phyloP scores from a whole-genome alignment of 2,113 vertebrate species.

The Pithys albifrons region DNA sequence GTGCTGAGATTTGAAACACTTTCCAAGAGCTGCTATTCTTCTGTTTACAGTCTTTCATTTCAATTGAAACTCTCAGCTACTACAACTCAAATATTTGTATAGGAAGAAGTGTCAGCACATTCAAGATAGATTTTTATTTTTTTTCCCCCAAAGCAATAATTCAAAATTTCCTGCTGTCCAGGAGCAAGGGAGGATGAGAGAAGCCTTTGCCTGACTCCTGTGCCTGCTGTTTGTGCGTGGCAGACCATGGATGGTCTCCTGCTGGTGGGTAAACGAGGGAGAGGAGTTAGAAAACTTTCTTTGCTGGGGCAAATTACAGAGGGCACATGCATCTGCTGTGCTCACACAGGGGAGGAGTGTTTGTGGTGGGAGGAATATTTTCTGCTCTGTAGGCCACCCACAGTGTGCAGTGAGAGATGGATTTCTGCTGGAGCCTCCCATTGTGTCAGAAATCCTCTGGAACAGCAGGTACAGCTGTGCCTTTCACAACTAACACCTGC shows the following conservation, averaged over 20 bases:
- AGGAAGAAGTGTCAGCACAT: neutral
- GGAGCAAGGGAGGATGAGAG: neutral
- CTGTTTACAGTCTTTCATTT: neutral
- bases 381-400: neutral
- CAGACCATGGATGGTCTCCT: neutral
- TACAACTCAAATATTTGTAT: neutral
- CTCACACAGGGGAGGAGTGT: neutral
- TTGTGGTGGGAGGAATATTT: neutral
- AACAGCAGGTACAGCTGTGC: neutral
- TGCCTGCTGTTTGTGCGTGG: neutral
- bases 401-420: rapidly evolving
- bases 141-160: neutral
- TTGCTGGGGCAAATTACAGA: neutral
- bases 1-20: neutral
- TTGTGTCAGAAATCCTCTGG: neutral
- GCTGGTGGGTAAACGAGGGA: neutral
- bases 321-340: neutral
- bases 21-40: neutral
- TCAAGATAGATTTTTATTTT: neutral
- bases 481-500: neutral
- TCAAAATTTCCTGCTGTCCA: neutral
- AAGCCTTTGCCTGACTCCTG: neutral
- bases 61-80: neutral
- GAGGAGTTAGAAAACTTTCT: neutral
- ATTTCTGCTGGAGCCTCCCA: neutral